These are phyloP conservation scores for Cyrtodaria siliqua DNA, from an alignment of 2,888 invertebrate genomes.

Conservation along the genomic window DNA sequence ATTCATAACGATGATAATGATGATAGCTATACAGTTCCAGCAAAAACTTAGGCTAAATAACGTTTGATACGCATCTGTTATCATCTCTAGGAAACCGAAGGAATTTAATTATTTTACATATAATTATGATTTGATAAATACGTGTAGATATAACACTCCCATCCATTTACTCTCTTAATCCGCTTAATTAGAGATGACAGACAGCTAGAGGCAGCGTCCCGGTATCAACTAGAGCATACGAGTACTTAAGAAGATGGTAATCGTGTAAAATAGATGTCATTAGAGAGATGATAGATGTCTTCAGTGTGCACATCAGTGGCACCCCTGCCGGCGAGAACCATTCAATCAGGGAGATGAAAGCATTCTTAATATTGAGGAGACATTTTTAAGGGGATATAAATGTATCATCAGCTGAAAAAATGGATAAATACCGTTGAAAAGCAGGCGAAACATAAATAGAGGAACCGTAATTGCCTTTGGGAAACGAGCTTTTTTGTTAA, in stretches of 20 bases:
- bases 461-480: conserved; percentile 41
- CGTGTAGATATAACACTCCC: too few species aligned
- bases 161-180: not conserved
- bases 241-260: conserved; percentile 23
- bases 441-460: conserved; percentile 61
- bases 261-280: conserved; percentile 55
- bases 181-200: conserved; percentile 4
- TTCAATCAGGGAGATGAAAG: conserved; percentile 55
- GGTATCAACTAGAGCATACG: not conserved
- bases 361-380: conserved; percentile 56
- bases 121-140: too few species aligned
- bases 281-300: conserved; percentile 51
- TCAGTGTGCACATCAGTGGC: conserved; percentile 37
- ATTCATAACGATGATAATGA: too few species aligned
- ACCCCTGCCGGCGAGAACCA: conserved; percentile 42
- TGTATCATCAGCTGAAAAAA: conserved; percentile 58
- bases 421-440: conserved; percentile 63
- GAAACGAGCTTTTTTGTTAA: conserved; percentile 55
- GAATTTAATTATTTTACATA: too few species aligned
- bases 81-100: too few species aligned
- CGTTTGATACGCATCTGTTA: too few species aligned
- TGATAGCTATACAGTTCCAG: too few species aligned
- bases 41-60: too few species aligned
- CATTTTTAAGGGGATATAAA: conserved; percentile 56
- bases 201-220: conserved; percentile 1